Evolutionary conservation across 2,888 invertebrate genomes (phyloP), one percentile per base, ranked within the genome.

Genomic region (Eutolmus rufibarbis): DNA sequence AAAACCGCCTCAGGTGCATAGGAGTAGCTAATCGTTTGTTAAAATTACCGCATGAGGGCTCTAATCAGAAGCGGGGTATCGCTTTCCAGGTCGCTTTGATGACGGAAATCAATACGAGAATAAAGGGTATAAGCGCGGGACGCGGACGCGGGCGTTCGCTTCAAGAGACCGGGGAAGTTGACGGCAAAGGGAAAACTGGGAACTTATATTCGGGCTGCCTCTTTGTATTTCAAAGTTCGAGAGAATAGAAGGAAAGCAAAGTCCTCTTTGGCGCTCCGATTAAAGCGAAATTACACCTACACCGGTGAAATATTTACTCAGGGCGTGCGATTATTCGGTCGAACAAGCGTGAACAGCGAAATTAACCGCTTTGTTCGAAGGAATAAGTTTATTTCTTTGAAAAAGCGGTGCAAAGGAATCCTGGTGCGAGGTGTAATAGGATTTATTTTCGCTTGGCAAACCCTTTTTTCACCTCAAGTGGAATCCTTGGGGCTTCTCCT

Each of bases 321-420:
- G 23, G 28, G 51, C 40, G 79, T 79, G 46, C 79, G 56, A 79
- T 79, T 79, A 79, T 28, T 79, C 23, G 46, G 79, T 51, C 37
- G 66, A 82, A 82, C 57, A 82, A 82, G 40, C 56, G 56, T 37
- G 37, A 82, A 82, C 82, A 57, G 34, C 34, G 23, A 82, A 66
- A 82, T 81, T 82, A 82, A 82, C 82, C 37, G 82, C 40, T 82
- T 82, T 57, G 56, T 82, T 82, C 66, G 51, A 57, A 82, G 66
- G 19, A 82, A 82, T 82, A 82, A 82, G 40, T 66, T 82, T 82
- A 82, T 82, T 66, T 37, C 66, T 82, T 82, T 82, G 82, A 37
- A 82, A 82, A 82, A 14, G 37, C 66, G 23, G 12, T 37, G 66
- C 23, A 57, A 66, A 57, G 57, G 57, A 82, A 34, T 37, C 37